Percentiles rank a stretch among this genome's conserved stretches.
These are phyloP conservation scores for Chrysoperla carnea DNA, from an alignment of 1,140 invertebrate genomes.

Conservation along the genomic window DNA sequence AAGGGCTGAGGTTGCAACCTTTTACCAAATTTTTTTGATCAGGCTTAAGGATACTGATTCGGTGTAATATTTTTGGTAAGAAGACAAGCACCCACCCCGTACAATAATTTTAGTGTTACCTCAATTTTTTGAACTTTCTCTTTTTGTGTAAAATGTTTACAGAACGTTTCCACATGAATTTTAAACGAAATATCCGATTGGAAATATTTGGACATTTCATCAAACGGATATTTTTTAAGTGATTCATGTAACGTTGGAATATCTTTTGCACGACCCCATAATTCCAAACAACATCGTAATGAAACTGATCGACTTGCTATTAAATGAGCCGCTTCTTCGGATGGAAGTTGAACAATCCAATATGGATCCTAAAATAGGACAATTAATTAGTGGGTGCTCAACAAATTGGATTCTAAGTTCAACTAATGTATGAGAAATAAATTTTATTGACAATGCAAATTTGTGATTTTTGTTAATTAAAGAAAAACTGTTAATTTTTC, in stretches of 20 bases:
- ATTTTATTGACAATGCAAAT: too few species aligned
- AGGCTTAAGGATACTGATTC: too few species aligned
- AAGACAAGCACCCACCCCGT: too few species aligned
- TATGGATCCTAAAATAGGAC: constrained; percentile 39
- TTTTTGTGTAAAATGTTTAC: constrained; percentile 57
- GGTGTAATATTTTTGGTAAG: too few species aligned
- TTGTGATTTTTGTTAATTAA: too few species aligned
- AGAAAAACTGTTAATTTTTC: too few species aligned
- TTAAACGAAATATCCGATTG: constrained; percentile 44
- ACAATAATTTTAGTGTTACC: too few species aligned
- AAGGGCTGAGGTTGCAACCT: too few species aligned
- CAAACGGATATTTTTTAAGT: constrained; percentile 33
- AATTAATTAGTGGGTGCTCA: constrained; percentile 7
- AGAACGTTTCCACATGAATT: constrained; percentile 76
- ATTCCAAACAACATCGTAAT: constrained; percentile 56
- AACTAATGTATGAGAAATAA: constrained; percentile 2
- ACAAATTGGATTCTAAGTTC: constrained; percentile 1
- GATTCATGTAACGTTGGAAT: constrained; percentile 39
- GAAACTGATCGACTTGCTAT: constrained; percentile 60
- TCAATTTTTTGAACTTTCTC: constrained; percentile 78
- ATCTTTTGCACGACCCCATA: constrained; percentile 48
- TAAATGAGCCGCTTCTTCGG: constrained; percentile 35
- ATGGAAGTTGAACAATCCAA: constrained; percentile 55
- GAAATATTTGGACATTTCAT: constrained; percentile 32
- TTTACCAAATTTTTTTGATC: too few species aligned